A percentile compares a stretch with the other conserved stretches of the same genome.
Conservation (phyloP, 2,888 invertebrate species). For the Zaprionus bogoriensis region DNA sequence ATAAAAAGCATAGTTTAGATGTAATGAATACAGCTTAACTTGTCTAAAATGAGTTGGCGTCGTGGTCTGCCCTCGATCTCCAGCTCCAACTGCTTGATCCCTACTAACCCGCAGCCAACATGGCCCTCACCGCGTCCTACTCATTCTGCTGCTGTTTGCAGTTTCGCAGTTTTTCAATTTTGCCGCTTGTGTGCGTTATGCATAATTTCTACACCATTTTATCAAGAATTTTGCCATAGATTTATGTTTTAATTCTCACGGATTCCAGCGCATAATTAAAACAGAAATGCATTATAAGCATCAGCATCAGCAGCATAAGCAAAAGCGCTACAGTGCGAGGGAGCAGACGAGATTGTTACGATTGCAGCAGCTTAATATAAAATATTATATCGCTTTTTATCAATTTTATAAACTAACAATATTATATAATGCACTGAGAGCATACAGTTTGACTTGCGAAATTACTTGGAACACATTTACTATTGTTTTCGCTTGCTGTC, state of each 20-base stretch:
- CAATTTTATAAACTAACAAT: too few species aligned
- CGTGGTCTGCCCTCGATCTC: conserved; percentile 5
- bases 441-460: too few species aligned
- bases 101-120: conserved; percentile 21
- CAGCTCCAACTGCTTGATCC: conserved; percentile 25
- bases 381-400: too few species aligned
- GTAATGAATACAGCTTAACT: conserved; percentile 70
- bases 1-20: conserved; percentile 66
- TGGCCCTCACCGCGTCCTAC: conserved; percentile 9
- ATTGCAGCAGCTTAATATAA: too few species aligned
- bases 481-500: not conserved
- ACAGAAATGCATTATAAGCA: conserved; percentile 25
- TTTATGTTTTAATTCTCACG: conserved; percentile 69
- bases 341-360: too few species aligned
- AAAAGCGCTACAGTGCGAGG: too few species aligned
- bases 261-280: conserved; percentile 68
- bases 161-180: conserved; percentile 15
- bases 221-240: conserved; percentile 47
- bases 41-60: conserved; percentile 69
- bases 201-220: conserved; percentile 53
- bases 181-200: conserved; percentile 38
- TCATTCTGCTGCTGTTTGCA: conserved; percentile 10
- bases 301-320: not conserved
- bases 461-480: not conserved
- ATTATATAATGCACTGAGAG: too few species aligned